Evolutionary conservation across 1,140 invertebrate genomes (phyloP).

Genomic region (Cyrtorhinus lividipennis): DNA sequence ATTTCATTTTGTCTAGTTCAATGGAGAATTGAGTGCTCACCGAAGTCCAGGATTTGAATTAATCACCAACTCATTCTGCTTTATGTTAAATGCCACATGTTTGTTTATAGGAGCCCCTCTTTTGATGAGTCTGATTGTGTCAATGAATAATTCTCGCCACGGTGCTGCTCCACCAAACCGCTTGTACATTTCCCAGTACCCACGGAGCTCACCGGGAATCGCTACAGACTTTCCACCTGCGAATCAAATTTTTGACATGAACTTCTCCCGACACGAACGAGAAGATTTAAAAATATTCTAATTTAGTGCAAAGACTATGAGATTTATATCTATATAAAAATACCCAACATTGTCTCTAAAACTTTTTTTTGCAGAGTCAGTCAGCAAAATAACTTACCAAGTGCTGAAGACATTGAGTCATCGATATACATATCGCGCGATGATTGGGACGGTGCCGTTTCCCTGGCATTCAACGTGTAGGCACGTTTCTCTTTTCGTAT

Average conservation of each 20-base stretch:
- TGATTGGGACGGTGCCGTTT: conserved; percentile 46
- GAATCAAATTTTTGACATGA: too few relatives aligned
- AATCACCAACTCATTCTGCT: conserved; percentile 17
- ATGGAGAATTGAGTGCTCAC: conserved; percentile 17
- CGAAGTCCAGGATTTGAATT: conserved; percentile 8
- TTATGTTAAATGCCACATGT: conserved; percentile 32
- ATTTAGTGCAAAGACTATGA: not conserved
- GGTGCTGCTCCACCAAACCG: conserved; percentile 51
- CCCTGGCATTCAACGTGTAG: conserved; percentile 47
- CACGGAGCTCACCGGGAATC: conserved; percentile 79
- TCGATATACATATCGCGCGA: conserved; percentile 44
- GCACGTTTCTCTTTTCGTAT: conserved; percentile 34
- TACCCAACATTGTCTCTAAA: not conserved
- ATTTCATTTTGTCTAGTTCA: too few relatives aligned
- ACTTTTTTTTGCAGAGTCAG: too few relatives aligned
- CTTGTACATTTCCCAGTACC: conserved; percentile 65
- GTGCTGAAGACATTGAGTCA: conserved; percentile 34
- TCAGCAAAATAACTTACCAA: conserved; percentile 34
- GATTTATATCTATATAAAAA: not conserved
- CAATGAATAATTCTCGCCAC: conserved; percentile 67
- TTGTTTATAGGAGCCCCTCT: conserved; percentile 52
- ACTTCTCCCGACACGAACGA: too few relatives aligned
- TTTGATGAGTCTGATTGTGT: conserved; percentile 58
- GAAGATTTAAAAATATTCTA: too few relatives aligned
- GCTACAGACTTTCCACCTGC: conserved; percentile 60